phyloP scores from a whole-genome alignment of 2,113 vertebrate species.

The Microtus oregoni region DNA sequence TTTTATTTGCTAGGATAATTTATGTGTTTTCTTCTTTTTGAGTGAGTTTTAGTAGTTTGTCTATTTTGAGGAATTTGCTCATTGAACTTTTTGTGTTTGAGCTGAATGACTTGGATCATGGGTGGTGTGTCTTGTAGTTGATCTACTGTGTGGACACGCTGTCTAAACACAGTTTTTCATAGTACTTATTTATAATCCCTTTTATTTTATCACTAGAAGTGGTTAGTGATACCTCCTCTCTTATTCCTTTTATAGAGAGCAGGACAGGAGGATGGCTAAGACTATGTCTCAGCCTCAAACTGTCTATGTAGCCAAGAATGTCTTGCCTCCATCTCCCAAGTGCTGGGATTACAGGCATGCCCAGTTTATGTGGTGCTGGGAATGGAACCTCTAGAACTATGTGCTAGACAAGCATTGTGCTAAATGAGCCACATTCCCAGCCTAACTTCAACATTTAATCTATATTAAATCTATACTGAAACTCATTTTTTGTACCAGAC shows the following conservation, averaged over 20 bases:
- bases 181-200: not conserved
- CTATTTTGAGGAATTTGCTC: not conserved
- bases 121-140: not conserved
- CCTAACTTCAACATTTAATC: not conserved
- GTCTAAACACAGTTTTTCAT: not conserved
- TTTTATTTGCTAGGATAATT: not conserved
- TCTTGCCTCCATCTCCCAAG: not conserved
- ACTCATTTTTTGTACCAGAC: not conserved
- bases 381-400: not conserved
- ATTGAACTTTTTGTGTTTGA: not conserved
- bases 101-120: not conserved
- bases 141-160: not conserved
- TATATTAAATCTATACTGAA: not conserved
- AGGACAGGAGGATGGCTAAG: not conserved
- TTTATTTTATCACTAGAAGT: not conserved
- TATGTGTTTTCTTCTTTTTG: not conserved
- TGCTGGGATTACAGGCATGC: not conserved
- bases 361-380: not conserved
- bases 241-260: not conserved
- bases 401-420: not conserved
- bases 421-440: not conserved
- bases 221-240: not conserved
- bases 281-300: not conserved
- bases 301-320: not conserved
- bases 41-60: conserved; percentile 2